These are phyloP conservation scores for Arnoldichthys spilopterus DNA, from an alignment of 2,797 vertebrate species.

Conservation along the genomic window DNA sequence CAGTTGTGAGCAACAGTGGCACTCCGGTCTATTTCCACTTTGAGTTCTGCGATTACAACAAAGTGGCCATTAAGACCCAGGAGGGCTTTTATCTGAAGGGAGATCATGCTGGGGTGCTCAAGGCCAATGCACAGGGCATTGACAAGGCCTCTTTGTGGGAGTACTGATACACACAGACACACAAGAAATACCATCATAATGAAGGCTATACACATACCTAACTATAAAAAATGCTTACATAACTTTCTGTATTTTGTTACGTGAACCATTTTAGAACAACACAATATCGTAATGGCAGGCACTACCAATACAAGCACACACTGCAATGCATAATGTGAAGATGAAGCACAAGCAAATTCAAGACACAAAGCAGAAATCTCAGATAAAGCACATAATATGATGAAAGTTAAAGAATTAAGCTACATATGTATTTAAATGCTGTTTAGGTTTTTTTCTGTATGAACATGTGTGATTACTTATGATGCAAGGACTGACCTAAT, in stretches of 20 bases:
- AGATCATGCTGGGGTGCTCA: conserved; percentile 93
- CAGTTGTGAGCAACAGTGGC: conserved; percentile 86
- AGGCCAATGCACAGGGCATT: conserved; percentile 84
- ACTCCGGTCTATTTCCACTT: conserved; percentile 90
- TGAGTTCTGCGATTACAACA: conserved; percentile 95
- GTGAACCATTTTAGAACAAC: conserved; percentile 24
- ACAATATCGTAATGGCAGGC: background rate
- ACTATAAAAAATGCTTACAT: background rate
- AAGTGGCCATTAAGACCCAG: conserved; percentile 88
- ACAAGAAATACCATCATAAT: conserved; percentile 12
- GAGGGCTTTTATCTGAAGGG: conserved; percentile 94
- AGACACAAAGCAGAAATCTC: background rate
- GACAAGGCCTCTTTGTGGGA: conserved; percentile 95
- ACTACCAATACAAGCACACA: conserved; percentile 36
- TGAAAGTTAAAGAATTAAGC: background rate
- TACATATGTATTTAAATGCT: background rate
- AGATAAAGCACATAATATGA: background rate
- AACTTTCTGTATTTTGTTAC: background rate
- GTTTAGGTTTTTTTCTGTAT: background rate
- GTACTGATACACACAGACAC: conserved; percentile 76
- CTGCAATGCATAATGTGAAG: background rate
- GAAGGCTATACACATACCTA: conserved; percentile 6
- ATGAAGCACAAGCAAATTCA: conserved; percentile 11
- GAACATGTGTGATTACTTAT: background rate
- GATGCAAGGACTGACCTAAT: background rate